phyloP scores from a whole-genome alignment of 2,113 vertebrate genomes.

The Anhinga rufa region DNA sequence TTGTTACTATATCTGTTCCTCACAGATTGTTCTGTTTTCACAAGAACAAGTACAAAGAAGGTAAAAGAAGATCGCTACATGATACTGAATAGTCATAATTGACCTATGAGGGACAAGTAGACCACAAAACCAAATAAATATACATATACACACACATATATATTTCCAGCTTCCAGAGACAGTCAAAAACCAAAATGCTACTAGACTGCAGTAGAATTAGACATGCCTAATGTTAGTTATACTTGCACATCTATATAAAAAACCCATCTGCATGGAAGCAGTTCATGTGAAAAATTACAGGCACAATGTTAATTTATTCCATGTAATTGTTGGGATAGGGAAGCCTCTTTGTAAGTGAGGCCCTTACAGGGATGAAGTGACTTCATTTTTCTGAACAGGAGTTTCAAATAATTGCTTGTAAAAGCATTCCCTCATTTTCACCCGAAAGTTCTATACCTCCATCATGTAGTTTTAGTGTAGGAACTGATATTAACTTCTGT shows the following conservation, averaged over 20 bases:
- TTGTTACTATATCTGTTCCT: not conserved
- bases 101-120: not conserved
- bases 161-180: not conserved
- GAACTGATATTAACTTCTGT: not conserved
- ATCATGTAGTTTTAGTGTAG: not conserved
- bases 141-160: fast-evolving
- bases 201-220: not conserved
- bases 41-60: not conserved
- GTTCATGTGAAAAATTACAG: not conserved
- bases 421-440: not conserved
- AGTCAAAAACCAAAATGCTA: not conserved
- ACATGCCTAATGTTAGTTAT: not conserved
- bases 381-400: not conserved
- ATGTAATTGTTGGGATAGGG: not conserved
- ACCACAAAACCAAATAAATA: not conserved
- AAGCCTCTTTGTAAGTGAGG: not conserved
- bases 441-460: not conserved
- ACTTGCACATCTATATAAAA: not conserved
- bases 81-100: not conserved
- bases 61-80: not conserved
- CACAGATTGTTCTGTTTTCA: not conserved
- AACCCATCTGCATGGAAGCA: not conserved
- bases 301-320: not conserved
- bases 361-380: not conserved
- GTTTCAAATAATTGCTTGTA: not conserved